Evolutionary conservation across 1,140 invertebrate species (phyloP).

Genomic region (Harlomillsia oculata): DNA sequence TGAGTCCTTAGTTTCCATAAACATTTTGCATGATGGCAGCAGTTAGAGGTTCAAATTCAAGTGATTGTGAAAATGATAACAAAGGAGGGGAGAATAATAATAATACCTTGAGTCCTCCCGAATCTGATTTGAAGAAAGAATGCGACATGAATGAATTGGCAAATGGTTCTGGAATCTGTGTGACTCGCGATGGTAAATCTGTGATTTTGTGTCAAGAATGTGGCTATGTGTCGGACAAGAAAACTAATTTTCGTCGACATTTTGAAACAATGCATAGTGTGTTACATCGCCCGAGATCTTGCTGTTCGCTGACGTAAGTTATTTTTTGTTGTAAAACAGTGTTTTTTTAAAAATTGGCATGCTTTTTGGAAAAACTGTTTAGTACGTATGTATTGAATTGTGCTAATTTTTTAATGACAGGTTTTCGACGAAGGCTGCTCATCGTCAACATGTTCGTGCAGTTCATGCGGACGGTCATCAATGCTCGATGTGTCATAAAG

Average conservation of each 20-base stretch:
- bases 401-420: not conserved
- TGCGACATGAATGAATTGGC: too few species aligned
- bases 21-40: too few species aligned
- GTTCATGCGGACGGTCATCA: not conserved
- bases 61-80: too few species aligned
- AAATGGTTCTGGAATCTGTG: too few species aligned
- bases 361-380: not conserved
- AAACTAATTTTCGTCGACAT: slow-evolving; percentile 3
- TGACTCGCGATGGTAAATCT: slow-evolving; percentile 10
- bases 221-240: slow-evolving; percentile 4
- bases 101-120: too few species aligned
- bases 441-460: not conserved
- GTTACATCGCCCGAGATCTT: not conserved
- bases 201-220: slow-evolving; percentile 1
- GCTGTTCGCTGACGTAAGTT: slow-evolving; percentile 1
- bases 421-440: not conserved
- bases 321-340: not conserved
- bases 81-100: too few species aligned
- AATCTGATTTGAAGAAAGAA: too few species aligned
- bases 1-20: too few species aligned
- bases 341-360: not conserved
- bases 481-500: not conserved
- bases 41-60: too few species aligned
- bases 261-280: slow-evolving; percentile 4
- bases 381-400: not conserved